phyloP scores from a whole-genome alignment of 2,888 invertebrate species.

The Pyrocoelia pectoralis region DNA sequence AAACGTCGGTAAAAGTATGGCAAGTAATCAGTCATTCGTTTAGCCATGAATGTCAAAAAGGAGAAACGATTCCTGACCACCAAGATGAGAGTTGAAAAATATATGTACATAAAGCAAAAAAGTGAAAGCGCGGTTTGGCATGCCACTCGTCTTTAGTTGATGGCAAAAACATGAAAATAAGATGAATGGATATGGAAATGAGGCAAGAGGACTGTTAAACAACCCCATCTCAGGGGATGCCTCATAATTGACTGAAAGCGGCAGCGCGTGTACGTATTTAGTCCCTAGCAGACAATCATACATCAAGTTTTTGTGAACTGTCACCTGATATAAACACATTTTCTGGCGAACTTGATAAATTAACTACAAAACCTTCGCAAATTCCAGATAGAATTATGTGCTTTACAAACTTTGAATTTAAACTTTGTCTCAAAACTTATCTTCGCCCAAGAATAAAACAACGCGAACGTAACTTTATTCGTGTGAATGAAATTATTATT shows the following conservation, averaged over 20 bases:
- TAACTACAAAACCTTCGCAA: constrained; percentile 22
- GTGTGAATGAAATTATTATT: no score
- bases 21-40: constrained; percentile 28
- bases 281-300: constrained; percentile 37
- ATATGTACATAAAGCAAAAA: constrained; percentile 27
- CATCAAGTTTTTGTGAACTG: constrained; percentile 39
- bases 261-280: constrained; percentile 38
- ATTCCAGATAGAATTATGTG: constrained; percentile 21
- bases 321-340: constrained; percentile 38
- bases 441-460: no score
- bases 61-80: constrained; percentile 19
- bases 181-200: constrained; percentile 44
- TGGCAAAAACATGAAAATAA: constrained; percentile 38
- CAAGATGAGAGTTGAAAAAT: constrained; percentile 16
- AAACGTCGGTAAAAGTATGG: constrained; percentile 25
- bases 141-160: constrained; percentile 34
- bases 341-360: constrained; percentile 35
- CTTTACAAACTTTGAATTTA: not conserved
- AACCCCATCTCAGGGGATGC: constrained; percentile 39
- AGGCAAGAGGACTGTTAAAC: constrained; percentile 41
- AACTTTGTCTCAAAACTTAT: no score
- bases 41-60: constrained; percentile 9
- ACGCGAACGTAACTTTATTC: no score
- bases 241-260: constrained; percentile 42
- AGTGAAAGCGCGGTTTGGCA: constrained; percentile 19